Conservation (phyloP, 1,140 invertebrate species). For the Cherax quadricarinatus region DNA sequence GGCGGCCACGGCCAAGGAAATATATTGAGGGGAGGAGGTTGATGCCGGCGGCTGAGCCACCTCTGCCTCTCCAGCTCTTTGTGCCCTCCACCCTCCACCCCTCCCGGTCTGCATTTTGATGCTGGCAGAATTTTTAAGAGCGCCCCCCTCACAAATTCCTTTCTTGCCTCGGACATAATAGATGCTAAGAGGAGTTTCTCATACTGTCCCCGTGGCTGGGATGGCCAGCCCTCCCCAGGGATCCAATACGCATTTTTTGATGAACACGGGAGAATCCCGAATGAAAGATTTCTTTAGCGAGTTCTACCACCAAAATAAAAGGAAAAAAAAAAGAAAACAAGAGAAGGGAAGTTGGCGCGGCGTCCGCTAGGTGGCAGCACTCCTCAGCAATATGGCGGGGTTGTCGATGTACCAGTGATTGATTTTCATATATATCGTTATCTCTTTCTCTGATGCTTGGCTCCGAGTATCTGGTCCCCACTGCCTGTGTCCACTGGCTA, state of each 20-base stretch:
- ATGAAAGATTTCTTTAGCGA: conserved; percentile 38
- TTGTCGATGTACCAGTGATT: conserved; percentile 65
- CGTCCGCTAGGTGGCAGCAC: conserved; percentile 56
- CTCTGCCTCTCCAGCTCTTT: conserved; percentile 43
- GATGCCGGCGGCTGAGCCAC: conserved; percentile 55
- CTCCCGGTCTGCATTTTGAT: conserved; percentile 43
- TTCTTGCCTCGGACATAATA: conserved; percentile 17
- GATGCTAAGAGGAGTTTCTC: conserved; percentile 37
- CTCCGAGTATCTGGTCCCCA: background rate
- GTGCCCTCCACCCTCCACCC: background rate
- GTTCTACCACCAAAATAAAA: background rate
- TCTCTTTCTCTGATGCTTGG: conserved; percentile 42
- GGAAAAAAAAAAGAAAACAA: conserved; percentile 19
- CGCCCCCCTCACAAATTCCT: conserved; percentile 15
- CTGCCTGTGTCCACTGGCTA: conserved; percentile 9
- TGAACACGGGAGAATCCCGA: conserved; percentile 1
- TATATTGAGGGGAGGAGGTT: conserved; percentile 31
- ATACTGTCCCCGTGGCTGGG: conserved; percentile 12
- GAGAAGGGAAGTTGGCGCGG: conserved; percentile 12
- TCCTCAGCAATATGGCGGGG: conserved; percentile 37
- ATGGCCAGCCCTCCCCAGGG: background rate
- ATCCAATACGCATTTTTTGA: conserved; percentile 32
- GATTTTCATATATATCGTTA: conserved; percentile 70
- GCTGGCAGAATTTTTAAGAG: conserved; percentile 44
- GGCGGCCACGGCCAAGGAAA: conserved; percentile 9